These are phyloP conservation scores for Drosophila orosa DNA, from an alignment of 1,140 invertebrate genomes.

Conservation along the genomic window DNA sequence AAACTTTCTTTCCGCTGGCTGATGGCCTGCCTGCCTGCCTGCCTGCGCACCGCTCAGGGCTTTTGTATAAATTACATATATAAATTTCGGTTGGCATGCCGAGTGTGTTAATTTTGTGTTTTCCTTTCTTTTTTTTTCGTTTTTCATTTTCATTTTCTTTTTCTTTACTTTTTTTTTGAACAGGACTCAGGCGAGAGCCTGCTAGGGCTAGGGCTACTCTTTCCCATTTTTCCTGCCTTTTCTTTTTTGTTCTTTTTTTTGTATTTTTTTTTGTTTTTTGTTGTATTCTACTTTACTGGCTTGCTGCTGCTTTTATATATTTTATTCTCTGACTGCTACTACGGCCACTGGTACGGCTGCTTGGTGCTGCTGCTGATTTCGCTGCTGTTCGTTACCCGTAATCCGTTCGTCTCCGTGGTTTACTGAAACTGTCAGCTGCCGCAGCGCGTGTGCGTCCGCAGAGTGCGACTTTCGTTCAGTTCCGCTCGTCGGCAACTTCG, in stretches of 20 bases:
- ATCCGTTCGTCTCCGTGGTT: slow-evolving; percentile 84
- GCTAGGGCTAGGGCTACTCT: neutral
- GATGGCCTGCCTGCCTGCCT: slow-evolving; percentile 6
- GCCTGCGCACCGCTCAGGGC: slow-evolving; percentile 36
- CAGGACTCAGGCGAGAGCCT: slow-evolving; percentile 2
- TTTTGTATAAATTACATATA: slow-evolving; percentile 34
- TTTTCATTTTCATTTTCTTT: neutral
- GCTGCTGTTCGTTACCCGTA: slow-evolving; percentile 77
- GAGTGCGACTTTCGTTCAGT: slow-evolving; percentile 82
- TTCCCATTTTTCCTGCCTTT: neutral
- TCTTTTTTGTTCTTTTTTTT: neutral
- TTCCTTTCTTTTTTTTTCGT: neutral
- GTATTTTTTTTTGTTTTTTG: slow-evolving; percentile 2
- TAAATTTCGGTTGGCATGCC: slow-evolving; percentile 14
- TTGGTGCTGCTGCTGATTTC: slow-evolving; percentile 16
- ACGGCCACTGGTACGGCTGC: neutral
- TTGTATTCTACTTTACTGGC: slow-evolving; percentile 10
- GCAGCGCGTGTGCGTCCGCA: slow-evolving; percentile 69
- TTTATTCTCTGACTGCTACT: slow-evolving; percentile 24
- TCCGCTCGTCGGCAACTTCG: slow-evolving; percentile 42
- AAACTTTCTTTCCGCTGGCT: slow-evolving; percentile 48
- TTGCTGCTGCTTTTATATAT: slow-evolving; percentile 2
- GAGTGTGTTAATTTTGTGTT: slow-evolving; percentile 22
- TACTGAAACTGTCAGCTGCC: slow-evolving; percentile 84
- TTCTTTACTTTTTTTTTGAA: neutral